phyloP scores from a whole-genome alignment of 2,113 vertebrate genomes.

The Dasyurus viverrinus region DNA sequence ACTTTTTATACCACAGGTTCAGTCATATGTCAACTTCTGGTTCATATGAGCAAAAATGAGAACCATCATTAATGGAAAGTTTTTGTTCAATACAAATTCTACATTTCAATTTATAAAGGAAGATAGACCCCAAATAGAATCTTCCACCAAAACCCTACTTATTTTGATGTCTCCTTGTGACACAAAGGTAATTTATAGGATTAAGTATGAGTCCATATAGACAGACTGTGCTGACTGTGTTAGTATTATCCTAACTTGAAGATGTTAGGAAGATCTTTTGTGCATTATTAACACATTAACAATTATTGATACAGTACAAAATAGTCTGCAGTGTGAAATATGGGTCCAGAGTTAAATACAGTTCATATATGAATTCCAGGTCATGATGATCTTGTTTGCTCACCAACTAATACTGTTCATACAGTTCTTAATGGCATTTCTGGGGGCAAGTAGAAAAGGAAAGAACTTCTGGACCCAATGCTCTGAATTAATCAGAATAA shows the following conservation, averaged over 20 bases:
- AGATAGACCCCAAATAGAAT: too few relatives aligned
- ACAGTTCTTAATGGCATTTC: neutral
- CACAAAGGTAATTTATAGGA: neutral
- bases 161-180: neutral
- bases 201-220: neutral
- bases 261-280: too few relatives aligned
- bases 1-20: neutral
- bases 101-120: neutral
- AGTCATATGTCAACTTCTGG: neutral
- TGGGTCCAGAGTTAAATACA: neutral
- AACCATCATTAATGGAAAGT: neutral
- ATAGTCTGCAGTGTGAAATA: neutral
- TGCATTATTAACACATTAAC: too few relatives aligned
- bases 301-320: too few relatives aligned
- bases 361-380: neutral
- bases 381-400: neutral
- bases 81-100: neutral
- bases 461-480: neutral
- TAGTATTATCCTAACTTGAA: too few relatives aligned
- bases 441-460: neutral
- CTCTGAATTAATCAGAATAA: neutral
- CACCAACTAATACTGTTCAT: neutral
- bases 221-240: too few relatives aligned
- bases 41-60: neutral
- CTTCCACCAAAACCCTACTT: neutral